These are phyloP conservation scores for Petromus typicus DNA, from an alignment of 2,113 vertebrate genomes.

Conservation along the genomic window DNA sequence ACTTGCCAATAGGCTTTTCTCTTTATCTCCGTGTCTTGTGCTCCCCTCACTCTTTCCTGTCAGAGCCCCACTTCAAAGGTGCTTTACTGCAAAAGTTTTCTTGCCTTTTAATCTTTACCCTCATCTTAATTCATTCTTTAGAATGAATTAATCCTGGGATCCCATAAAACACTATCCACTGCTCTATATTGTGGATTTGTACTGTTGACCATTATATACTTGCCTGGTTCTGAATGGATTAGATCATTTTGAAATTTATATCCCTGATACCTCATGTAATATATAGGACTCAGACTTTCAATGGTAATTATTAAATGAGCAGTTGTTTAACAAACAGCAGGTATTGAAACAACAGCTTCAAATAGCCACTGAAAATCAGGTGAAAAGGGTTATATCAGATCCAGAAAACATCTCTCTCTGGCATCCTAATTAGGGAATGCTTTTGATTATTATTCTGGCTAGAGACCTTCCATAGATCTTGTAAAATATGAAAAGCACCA, in stretches of 20 bases:
- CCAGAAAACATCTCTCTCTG: neutral
- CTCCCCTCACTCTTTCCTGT: neutral
- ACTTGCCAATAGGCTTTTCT: neutral
- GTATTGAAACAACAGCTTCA: neutral
- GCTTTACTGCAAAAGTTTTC: neutral
- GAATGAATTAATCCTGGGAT: neutral
- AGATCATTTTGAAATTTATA: neutral
- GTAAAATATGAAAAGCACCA: constrained; percentile 34
- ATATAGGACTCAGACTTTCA: neutral
- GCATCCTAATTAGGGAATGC: neutral
- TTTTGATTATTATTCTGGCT: neutral
- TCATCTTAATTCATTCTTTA: too few species aligned
- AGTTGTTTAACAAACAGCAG: constrained; percentile 27
- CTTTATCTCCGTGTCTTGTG: neutral
- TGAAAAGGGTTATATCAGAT: neutral
- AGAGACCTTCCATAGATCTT: neutral
- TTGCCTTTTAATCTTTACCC: neutral
- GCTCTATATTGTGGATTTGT: neutral
- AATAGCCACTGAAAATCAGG: neutral
- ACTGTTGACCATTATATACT: neutral
- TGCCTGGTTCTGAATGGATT: constrained; percentile 13
- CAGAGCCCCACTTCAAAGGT: neutral
- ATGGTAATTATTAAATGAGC: constrained; percentile 3
- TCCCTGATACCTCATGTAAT: neutral
- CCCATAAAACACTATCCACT: neutral